Conservation (phyloP, 1,140 invertebrate genomes). For the Drosophila sechellia region DNA sequence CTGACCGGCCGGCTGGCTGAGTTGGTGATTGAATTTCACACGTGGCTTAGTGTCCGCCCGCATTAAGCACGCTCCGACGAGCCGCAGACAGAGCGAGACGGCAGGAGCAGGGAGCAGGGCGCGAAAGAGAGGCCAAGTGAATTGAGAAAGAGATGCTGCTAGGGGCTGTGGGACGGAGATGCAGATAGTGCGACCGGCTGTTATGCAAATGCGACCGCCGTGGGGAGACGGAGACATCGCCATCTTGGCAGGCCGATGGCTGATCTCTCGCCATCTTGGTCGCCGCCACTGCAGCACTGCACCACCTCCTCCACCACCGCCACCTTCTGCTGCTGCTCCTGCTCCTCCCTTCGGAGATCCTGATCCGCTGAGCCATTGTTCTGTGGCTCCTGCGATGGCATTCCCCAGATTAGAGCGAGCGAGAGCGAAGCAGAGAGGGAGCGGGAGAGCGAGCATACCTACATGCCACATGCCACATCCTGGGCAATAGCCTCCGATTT, state of each 20-base stretch:
- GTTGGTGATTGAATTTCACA: conserved; percentile 79
- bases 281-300: conserved; percentile 15
- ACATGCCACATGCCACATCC: conserved; percentile 8
- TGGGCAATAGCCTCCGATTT: conserved; percentile 3
- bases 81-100: conserved; percentile 1
- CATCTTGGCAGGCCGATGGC: conserved; percentile 69
- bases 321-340: conserved; percentile 6
- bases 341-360: conserved; percentile 3
- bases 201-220: conserved; percentile 43
- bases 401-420: conserved; percentile 68
- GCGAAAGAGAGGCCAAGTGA: background rate
- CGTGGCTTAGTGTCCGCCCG: conserved; percentile 83
- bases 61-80: conserved; percentile 75
- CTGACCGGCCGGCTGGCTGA: background rate
- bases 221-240: conserved; percentile 41
- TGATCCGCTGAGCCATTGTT: conserved; percentile 64
- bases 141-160: background rate
- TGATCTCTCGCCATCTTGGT: conserved; percentile 76
- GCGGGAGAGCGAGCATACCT: background rate
- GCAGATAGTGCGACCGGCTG: conserved; percentile 29
- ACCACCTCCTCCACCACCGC: conserved; percentile 9
- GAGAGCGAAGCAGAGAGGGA: background rate
- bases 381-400: conserved; percentile 74
- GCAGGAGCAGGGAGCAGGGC: background rate
- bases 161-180: conserved; percentile 16